Evolutionary conservation across 2,113 vertebrate genomes (phyloP).

Genomic region (Pycnonotus jocosus): DNA sequence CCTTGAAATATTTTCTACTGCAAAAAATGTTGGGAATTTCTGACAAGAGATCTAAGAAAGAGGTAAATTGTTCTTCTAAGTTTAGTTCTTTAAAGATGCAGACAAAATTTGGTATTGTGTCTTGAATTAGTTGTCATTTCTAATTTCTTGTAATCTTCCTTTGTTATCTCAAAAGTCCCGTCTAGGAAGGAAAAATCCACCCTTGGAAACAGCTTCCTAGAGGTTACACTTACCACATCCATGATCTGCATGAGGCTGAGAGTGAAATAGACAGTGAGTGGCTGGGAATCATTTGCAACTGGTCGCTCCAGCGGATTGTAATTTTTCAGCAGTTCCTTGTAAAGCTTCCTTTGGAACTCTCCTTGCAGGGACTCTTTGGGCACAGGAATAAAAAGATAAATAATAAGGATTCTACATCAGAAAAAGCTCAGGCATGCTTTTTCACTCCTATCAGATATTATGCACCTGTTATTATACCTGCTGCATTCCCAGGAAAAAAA

Average conservation of each 20-base stretch:
- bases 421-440: neutral
- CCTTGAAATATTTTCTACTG: neutral
- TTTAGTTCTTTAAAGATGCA: neutral
- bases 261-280: conserved; percentile 85
- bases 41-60: neutral
- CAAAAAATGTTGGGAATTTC: neutral
- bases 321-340: conserved; percentile 76
- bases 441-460: neutral
- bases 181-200: neutral
- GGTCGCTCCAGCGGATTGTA: conserved; percentile 89
- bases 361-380: conserved; percentile 86
- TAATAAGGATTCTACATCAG: neutral
- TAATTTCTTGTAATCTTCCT: neutral
- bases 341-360: conserved; percentile 85
- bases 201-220: neutral
- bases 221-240: conserved; percentile 84
- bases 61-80: neutral
- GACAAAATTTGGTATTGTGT: neutral
- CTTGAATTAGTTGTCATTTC: neutral
- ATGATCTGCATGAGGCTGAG: conserved; percentile 93
- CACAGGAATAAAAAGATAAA: neutral
- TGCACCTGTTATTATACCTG: neutral
- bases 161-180: neutral
- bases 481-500: neutral
- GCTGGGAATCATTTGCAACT: conserved; percentile 85